Percentiles rank a stretch among this genome's conserved stretches.
These are phyloP conservation scores for Drosophila rhopaloa DNA, from an alignment of 1,140 invertebrate genomes.

Conservation along the genomic window DNA sequence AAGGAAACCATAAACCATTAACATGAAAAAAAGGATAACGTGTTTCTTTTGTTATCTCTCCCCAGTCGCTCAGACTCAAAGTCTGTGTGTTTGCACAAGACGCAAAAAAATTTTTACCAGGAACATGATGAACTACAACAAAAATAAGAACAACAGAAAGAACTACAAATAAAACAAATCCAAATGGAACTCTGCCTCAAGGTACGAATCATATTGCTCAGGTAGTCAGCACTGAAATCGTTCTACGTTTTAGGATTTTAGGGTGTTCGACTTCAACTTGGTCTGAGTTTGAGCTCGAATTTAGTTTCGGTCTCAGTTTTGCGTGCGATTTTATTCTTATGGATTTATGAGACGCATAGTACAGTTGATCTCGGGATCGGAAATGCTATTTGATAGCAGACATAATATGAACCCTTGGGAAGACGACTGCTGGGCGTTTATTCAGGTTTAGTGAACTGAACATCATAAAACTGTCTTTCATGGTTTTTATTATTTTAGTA, in stretches of 20 bases:
- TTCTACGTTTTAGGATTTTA: conserved; percentile 35
- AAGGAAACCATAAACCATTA: conserved; percentile 65
- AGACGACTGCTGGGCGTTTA: conserved; percentile 3
- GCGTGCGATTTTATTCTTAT: conserved; percentile 36
- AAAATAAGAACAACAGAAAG: conserved; percentile 5
- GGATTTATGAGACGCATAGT: conserved; percentile 22
- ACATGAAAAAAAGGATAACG: conserved; percentile 75
- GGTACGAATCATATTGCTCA: conserved; percentile 55
- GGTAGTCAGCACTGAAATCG: conserved; percentile 47
- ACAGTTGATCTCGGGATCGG: conserved; percentile 41
- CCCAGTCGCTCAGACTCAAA: conserved; percentile 25
- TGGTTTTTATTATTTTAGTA: conserved; percentile 17
- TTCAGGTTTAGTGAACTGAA: conserved; percentile 33
- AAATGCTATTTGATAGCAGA: conserved; percentile 44
- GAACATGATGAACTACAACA: conserved; percentile 50
- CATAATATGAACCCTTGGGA: conserved; percentile 25
- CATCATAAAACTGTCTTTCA: conserved; percentile 12
- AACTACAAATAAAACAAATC: conserved; percentile 47
- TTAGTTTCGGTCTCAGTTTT: conserved; percentile 51
- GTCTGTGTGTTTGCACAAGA: conserved; percentile 69
- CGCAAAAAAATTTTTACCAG: conserved; percentile 64
- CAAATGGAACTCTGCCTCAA: conserved; percentile 32
- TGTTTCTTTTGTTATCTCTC: conserved; percentile 61
- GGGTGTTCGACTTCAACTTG: conserved; percentile 34
- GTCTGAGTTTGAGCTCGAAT: conserved; percentile 14